phyloP scores from a whole-genome alignment of 2,797 vertebrate genomes.

The Sebastes aleutianus region DNA sequence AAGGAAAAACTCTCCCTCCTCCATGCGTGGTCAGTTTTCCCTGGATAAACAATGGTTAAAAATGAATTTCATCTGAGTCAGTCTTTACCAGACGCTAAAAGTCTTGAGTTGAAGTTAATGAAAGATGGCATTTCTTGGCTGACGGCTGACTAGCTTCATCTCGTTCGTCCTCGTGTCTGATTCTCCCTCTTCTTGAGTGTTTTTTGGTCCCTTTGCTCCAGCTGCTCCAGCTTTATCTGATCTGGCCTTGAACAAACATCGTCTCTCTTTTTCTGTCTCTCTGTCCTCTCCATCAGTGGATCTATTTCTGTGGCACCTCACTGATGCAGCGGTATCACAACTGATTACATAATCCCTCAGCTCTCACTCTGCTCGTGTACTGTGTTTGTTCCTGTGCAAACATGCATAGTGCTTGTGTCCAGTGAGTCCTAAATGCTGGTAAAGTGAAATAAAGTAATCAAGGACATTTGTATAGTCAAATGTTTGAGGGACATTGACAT shows the following conservation, averaged over 20 bases:
- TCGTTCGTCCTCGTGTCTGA: not conserved
- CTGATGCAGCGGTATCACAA: conserved; percentile 50
- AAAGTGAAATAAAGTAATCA: not conserved
- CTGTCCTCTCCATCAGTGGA: conserved; percentile 39
- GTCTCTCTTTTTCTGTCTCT: conserved; percentile 4
- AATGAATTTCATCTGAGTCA: conserved; percentile 43
- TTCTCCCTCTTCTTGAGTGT: not conserved
- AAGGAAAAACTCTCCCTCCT: not conserved
- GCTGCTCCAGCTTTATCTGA: conserved; percentile 38
- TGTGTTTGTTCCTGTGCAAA: conserved; percentile 10
- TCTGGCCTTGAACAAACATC: conserved; percentile 54
- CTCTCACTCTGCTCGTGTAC: conserved; percentile 7
- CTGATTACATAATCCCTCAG: conserved; percentile 67
- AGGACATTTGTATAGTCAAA: not conserved
- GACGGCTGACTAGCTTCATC: conserved; percentile 20
- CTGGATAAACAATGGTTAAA: conserved; percentile 24
- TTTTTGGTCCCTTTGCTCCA: conserved; percentile 24
- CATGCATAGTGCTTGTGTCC: not conserved
- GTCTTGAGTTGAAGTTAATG: conserved; percentile 40
- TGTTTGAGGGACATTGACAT: not conserved
- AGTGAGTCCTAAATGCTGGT: not conserved
- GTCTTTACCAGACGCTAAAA: conserved; percentile 10
- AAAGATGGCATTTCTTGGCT: conserved; percentile 26
- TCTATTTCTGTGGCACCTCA: conserved; percentile 67
- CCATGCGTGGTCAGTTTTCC: conserved; percentile 1